Evolutionary conservation across 2,888 invertebrate species (phyloP).

Genomic region (Isotomurus palustris): DNA sequence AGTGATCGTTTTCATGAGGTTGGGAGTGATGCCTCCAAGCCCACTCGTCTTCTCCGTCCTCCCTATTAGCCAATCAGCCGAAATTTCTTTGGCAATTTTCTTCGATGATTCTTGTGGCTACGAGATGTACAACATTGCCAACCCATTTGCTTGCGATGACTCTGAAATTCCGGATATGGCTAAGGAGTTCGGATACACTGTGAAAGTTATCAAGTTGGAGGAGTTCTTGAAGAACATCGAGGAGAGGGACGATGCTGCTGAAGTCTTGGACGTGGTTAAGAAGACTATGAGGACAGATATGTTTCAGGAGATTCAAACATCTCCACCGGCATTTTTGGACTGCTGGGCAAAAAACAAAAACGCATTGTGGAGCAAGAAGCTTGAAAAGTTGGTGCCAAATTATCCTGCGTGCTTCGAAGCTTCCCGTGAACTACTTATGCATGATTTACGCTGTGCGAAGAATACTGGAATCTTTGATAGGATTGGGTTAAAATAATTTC

Average conservation of each 20-base stretch:
- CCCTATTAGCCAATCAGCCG: conserved; percentile 3
- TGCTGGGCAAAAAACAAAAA: neutral
- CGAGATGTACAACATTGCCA: conserved; percentile 8
- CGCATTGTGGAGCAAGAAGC: conserved; percentile 1
- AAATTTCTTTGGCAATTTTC: conserved; percentile 14
- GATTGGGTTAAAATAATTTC: neutral
- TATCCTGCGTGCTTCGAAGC: neutral
- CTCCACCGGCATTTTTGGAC: neutral
- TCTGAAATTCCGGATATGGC: neutral
- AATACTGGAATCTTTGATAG: neutral
- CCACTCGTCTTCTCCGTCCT: too few species aligned
- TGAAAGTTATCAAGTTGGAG: neutral
- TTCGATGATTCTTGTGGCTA: neutral
- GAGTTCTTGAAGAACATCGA: neutral
- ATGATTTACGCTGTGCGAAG: conserved; percentile 5
- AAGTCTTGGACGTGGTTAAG: neutral
- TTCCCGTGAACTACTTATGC: neutral
- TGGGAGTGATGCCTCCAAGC: conserved; percentile 5
- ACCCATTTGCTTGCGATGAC: neutral
- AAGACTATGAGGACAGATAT: neutral
- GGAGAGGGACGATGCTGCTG: neutral
- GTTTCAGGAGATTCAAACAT: neutral
- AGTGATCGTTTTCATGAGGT: conserved; percentile 3
- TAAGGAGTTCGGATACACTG: neutral
- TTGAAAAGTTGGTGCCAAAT: neutral